Percentiles rank a stretch among this genome's conserved stretches.
Evolutionary conservation across 2,888 invertebrate species (phyloP).

Genomic region (Cephalotes varians): DNA sequence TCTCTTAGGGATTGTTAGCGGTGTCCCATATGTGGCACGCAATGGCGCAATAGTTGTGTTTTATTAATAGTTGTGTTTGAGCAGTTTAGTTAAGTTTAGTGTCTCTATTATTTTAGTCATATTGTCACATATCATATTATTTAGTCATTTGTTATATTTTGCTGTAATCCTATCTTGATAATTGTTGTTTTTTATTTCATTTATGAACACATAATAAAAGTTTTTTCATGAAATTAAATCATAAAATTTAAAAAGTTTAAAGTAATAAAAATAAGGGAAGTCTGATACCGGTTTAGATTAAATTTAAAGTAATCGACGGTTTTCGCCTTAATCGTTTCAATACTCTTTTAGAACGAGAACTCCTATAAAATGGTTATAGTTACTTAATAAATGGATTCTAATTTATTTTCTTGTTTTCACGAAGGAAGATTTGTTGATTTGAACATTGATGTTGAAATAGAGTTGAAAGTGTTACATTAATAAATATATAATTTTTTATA

Average conservation of each 20-base stretch:
- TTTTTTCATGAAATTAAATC: neutral
- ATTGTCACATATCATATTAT: no score
- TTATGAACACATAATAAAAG: neutral
- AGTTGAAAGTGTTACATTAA: neutral
- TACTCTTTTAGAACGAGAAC: constrained; percentile 6
- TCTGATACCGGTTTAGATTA: constrained; percentile 48
- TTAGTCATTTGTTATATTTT: no score
- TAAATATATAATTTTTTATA: neutral
- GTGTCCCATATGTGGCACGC: constrained; percentile 33
- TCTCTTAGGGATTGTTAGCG: constrained; percentile 41
- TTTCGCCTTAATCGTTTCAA: constrained; percentile 29
- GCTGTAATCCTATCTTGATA: neutral
- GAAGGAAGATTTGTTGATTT: neutral
- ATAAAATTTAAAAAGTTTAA: neutral
- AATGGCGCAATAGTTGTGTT: no score
- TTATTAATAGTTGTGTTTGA: constrained; percentile 28
- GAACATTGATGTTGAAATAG: neutral
- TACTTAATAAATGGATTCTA: constrained; percentile 10
- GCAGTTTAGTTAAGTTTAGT: constrained; percentile 29
- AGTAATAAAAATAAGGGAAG: neutral
- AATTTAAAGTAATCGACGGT: constrained; percentile 45
- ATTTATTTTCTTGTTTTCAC: constrained; percentile 1
- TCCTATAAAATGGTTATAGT: constrained; percentile 31
- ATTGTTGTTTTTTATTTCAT: neutral
- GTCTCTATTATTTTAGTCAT: neutral